Evolutionary conservation across 2,888 invertebrate species (phyloP).

Genomic region (Saturnia japonica): DNA sequence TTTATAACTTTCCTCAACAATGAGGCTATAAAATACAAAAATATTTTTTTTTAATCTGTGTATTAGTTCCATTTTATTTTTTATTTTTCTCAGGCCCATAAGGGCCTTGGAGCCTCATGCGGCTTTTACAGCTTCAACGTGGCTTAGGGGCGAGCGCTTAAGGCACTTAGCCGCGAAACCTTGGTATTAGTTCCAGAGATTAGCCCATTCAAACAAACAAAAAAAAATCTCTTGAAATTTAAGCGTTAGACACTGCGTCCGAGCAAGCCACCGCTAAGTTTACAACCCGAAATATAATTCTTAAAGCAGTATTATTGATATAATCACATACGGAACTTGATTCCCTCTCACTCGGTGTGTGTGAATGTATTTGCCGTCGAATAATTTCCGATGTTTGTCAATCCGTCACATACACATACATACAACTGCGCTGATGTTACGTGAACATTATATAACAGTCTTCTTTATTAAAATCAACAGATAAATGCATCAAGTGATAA

Average conservation of each 20-base stretch:
- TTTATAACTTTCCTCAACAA: too few species aligned
- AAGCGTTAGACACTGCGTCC: not conserved
- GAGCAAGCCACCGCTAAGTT: not conserved
- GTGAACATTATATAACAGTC: not conserved
- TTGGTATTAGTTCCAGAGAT: too few species aligned
- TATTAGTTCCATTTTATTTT: too few species aligned
- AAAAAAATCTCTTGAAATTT: too few species aligned
- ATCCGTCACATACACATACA: slow-evolving; percentile 3
- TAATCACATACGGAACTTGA: not conserved
- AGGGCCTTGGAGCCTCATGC: too few species aligned
- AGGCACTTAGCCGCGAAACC: too few species aligned
- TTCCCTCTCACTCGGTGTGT: slow-evolving; percentile 8
- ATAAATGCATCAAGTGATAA: not conserved
- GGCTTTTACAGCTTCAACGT: too few species aligned
- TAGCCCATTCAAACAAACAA: too few species aligned
- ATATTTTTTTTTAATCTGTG: too few species aligned
- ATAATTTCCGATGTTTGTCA: slow-evolving; percentile 5
- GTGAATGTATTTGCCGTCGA: not conserved
- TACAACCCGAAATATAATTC: not conserved
- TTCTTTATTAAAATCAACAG: slow-evolving; percentile 1
- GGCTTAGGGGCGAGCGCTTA: too few species aligned
- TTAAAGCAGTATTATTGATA: not conserved
- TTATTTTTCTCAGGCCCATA: too few species aligned
- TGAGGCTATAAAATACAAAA: too few species aligned
- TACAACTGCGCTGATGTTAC: not conserved